Conservation (phyloP, 2,113 vertebrate genomes). For the Myiagra hebetior region DNA sequence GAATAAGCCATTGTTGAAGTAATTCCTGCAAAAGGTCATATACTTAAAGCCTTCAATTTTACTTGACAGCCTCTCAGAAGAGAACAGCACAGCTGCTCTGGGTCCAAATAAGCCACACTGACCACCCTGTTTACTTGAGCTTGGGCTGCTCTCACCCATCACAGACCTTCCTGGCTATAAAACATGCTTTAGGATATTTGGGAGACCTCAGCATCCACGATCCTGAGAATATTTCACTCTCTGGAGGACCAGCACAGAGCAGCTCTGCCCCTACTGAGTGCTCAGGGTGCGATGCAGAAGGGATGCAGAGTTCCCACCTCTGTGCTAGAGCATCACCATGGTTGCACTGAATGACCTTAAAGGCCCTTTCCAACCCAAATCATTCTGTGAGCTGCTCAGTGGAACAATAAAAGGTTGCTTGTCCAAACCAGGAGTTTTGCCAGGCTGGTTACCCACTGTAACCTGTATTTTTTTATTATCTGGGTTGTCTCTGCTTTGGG, state of each 20-base stretch:
- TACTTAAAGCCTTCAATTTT: constrained; percentile 72
- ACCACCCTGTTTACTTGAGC: constrained; percentile 12
- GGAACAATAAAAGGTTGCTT: background rate
- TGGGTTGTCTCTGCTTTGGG: background rate
- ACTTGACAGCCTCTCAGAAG: constrained; percentile 71
- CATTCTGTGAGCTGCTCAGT: background rate
- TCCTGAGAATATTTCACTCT: background rate
- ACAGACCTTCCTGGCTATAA: background rate
- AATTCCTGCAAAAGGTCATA: constrained; percentile 77
- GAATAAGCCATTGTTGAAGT: constrained; percentile 71
- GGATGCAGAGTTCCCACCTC: background rate
- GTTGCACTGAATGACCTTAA: fast-evolving
- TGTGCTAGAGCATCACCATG: fast-evolving
- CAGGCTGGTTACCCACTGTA: background rate
- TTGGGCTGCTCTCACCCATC: constrained; percentile 1
- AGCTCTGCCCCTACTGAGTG: fast-evolving
- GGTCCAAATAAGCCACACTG: constrained; percentile 49
- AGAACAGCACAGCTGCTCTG: constrained; percentile 54
- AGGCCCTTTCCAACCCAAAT: background rate
- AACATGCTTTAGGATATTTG: background rate
- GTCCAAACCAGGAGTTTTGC: background rate
- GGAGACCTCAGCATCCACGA: background rate
- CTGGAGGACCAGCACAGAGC: background rate
- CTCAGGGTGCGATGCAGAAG: fast-evolving
- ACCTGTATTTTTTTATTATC: background rate